Conservation (phyloP, 2,888 invertebrate species). For the Drosophila neotestacea region DNA sequence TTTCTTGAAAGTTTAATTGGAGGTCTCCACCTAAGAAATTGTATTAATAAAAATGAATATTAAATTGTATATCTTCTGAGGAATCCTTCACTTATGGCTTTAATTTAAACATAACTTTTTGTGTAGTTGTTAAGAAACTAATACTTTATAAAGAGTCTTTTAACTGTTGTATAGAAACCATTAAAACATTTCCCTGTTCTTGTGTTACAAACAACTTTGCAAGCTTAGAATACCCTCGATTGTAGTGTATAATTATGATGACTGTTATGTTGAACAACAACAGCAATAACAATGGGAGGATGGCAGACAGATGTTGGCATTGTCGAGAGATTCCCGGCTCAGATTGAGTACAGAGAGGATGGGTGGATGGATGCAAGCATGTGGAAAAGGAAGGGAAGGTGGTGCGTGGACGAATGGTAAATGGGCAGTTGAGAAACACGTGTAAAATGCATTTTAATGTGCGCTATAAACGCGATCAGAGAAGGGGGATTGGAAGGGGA, state of each 20-base stretch:
- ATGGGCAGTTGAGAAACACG: slow-evolving; percentile 47
- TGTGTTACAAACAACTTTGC: neutral
- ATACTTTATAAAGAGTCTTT: too few relatives aligned
- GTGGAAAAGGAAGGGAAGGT: neutral
- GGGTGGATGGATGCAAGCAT: slow-evolving; percentile 5
- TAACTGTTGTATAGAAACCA: neutral
- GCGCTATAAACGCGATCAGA: slow-evolving; percentile 69
- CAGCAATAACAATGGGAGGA: slow-evolving; percentile 37
- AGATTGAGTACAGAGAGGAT: slow-evolving; percentile 59
- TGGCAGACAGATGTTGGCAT: slow-evolving; percentile 80
- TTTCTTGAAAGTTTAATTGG: too few relatives aligned
- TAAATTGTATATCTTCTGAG: too few relatives aligned
- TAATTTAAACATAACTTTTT: too few relatives aligned
- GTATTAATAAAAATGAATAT: too few relatives aligned
- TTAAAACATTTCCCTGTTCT: neutral
- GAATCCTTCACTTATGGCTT: too few relatives aligned
- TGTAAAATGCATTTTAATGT: slow-evolving; percentile 79
- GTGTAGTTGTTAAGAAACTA: too few relatives aligned
- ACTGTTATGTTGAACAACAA: slow-evolving; percentile 21
- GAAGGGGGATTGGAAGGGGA: neutral
- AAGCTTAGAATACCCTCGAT: neutral
- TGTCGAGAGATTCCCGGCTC: slow-evolving; percentile 84
- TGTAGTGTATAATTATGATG: slow-evolving; percentile 60
- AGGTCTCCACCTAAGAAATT: too few relatives aligned
- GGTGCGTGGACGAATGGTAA: slow-evolving; percentile 6